Evolutionary conservation across 2,113 vertebrate genomes (phyloP).

Genomic region (Phylloscopus trochilus): DNA sequence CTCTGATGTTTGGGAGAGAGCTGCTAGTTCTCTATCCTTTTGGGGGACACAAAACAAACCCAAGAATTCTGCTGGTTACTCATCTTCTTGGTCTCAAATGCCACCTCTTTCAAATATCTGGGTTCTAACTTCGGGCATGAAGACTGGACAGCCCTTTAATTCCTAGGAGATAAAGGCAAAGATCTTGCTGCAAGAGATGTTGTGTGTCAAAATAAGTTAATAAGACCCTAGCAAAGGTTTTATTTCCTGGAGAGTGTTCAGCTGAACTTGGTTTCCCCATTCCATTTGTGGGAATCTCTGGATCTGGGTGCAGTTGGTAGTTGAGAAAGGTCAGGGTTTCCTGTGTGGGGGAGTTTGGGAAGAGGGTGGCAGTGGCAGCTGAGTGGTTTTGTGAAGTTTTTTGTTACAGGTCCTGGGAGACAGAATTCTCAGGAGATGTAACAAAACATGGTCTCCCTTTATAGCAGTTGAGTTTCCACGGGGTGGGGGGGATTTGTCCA

Average conservation of each 20-base stretch:
- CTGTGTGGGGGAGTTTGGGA: background rate
- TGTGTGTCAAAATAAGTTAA: background rate
- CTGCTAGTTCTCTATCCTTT: accelerated
- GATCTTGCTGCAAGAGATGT: background rate
- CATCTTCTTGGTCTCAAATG: background rate
- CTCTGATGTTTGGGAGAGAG: background rate
- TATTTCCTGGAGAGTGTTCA: background rate
- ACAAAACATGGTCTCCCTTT: background rate
- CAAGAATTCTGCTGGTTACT: background rate
- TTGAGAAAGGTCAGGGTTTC: background rate
- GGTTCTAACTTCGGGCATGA: background rate
- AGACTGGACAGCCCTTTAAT: background rate
- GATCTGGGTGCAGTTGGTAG: background rate
- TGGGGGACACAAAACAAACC: background rate
- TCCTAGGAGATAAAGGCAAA: background rate
- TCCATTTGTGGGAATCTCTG: background rate
- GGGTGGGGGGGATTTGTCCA: background rate
- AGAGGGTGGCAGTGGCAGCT: background rate
- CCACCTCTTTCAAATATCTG: background rate
- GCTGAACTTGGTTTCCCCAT: background rate
- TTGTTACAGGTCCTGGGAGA: background rate
- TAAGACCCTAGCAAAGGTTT: background rate
- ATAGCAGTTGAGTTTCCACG: background rate
- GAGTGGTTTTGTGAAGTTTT: background rate
- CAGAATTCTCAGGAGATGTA: background rate